These are phyloP conservation scores for Hyphantria cunea DNA, from an alignment of 1,140 invertebrate species.

Conservation along the genomic window DNA sequence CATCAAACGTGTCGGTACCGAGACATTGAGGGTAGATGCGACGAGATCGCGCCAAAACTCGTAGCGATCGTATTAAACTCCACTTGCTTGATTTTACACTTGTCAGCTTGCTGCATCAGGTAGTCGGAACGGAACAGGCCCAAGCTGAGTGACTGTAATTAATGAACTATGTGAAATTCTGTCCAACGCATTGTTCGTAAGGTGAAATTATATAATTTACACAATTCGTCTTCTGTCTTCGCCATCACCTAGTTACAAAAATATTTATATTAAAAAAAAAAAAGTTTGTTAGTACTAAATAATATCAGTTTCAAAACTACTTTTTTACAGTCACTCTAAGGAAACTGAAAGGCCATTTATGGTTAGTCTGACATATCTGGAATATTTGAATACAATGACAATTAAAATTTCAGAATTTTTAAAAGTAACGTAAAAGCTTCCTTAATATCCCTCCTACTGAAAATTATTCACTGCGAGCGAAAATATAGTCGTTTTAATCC, in stretches of 20 bases:
- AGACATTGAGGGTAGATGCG: conserved; percentile 83
- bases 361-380: too few species aligned
- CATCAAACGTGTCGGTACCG: conserved; percentile 82
- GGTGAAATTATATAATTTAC: background rate
- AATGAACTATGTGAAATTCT: conserved; percentile 37
- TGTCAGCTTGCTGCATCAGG: conserved; percentile 84
- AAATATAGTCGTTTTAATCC: too few species aligned
- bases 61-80: conserved; percentile 90
- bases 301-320: too few species aligned
- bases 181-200: conserved; percentile 20
- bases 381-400: too few species aligned
- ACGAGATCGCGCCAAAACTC: conserved; percentile 86
- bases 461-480: too few species aligned
- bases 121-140: conserved; percentile 90
- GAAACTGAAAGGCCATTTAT: too few species aligned
- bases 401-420: too few species aligned
- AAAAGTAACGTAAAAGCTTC: too few species aligned
- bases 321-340: too few species aligned
- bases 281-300: too few species aligned
- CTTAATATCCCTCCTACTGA: too few species aligned
- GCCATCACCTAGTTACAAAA: conserved; percentile 5
- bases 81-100: conserved; percentile 87
- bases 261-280: too few species aligned
- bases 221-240: background rate
- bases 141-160: conserved; percentile 79